Conservation (phyloP, 2,797 vertebrate species). For the Urosaurus nigricauda region DNA sequence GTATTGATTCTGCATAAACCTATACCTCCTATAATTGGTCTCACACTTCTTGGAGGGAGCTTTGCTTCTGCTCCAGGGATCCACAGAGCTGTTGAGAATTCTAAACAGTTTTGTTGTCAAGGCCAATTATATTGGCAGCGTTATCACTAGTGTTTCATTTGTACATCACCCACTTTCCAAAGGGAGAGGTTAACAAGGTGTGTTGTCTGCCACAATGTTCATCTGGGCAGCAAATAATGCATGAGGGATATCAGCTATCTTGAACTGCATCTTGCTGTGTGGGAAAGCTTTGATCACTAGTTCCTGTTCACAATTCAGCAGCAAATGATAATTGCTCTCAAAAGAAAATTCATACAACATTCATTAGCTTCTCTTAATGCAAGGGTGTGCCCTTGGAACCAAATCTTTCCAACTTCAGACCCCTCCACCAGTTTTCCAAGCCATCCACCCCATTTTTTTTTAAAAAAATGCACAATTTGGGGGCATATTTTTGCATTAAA, state of each 20-base stretch:
- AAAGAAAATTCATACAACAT: neutral
- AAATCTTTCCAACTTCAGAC: no score
- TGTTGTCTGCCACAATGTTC: neutral
- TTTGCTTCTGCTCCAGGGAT: constrained; percentile 44
- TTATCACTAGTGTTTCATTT: neutral
- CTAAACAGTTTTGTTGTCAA: constrained; percentile 51
- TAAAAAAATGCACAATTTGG: no score
- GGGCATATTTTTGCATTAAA: no score
- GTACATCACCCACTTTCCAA: neutral
- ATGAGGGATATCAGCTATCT: neutral
- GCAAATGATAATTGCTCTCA: neutral
- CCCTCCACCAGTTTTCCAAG: no score
- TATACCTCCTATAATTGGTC: constrained; percentile 38
- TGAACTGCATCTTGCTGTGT: neutral
- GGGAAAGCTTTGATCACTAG: neutral
- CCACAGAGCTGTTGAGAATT: constrained; percentile 41
- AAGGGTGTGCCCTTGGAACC: neutral
- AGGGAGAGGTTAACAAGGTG: neutral
- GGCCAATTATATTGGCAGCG: constrained; percentile 30
- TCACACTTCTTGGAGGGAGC: constrained; percentile 51
- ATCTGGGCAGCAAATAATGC: neutral
- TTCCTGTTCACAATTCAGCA: constrained; percentile 9
- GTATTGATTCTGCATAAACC: constrained; percentile 48
- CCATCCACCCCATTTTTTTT: no score
- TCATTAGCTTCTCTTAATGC: neutral